phyloP scores from a whole-genome alignment of 2,888 invertebrate species.

The Ptilodon capucinus region DNA sequence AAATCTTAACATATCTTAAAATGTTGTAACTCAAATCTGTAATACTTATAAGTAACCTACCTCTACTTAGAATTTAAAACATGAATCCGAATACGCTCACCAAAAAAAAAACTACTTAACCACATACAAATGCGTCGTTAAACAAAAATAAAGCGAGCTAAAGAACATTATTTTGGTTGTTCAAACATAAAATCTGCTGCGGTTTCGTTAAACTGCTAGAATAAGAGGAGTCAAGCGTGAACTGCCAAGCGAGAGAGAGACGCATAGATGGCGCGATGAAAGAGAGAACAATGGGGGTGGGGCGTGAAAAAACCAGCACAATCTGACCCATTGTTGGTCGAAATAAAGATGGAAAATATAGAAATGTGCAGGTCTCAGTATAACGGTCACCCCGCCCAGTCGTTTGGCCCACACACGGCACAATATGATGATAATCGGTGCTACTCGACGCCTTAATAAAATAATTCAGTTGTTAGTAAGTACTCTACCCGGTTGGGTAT shows the following conservation, averaged over 20 bases:
- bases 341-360: conserved; percentile 7
- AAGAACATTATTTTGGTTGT: conserved; percentile 35
- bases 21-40: too few relatives aligned
- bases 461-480: conserved; percentile 73
- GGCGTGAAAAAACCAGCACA: conserved; percentile 35
- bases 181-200: conserved; percentile 46
- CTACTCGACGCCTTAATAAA: conserved; percentile 65
- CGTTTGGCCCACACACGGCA: conserved; percentile 61
- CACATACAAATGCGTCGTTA: conserved; percentile 20
- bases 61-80: too few relatives aligned
- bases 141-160: conserved; percentile 24
- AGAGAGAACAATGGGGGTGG: conserved; percentile 47
- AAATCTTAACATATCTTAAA: too few relatives aligned
- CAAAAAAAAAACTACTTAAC: conserved; percentile 11
- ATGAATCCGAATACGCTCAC: too few relatives aligned
- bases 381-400: conserved; percentile 56
- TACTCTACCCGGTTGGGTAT: conserved; percentile 41
- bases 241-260: conserved; percentile 38
- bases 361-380: conserved; percentile 17
- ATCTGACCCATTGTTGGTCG: conserved; percentile 10
- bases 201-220: conserved; percentile 43
- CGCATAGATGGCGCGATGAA: conserved; percentile 33
- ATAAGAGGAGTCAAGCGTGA: conserved; percentile 50
- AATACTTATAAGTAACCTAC: too few relatives aligned
- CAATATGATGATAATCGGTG: conserved; percentile 72